phyloP scores from a whole-genome alignment of 2,888 invertebrate genomes.

The Chrysotoxum bicinctum region DNA sequence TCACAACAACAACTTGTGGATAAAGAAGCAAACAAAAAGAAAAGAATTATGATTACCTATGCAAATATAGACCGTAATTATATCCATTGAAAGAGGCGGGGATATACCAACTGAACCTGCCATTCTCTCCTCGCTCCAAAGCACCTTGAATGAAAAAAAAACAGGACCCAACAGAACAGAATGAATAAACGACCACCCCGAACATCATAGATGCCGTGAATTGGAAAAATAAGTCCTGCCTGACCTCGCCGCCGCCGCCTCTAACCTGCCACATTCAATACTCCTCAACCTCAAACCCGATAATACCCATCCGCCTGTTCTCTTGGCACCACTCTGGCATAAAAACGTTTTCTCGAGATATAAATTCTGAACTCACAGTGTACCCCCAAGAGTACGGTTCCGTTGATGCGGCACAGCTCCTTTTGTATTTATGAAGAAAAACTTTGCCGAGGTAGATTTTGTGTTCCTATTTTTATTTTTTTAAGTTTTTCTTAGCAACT shows the following conservation, averaged over 20 bases:
- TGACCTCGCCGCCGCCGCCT: slow-evolving; percentile 31
- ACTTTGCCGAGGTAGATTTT: slow-evolving; percentile 41
- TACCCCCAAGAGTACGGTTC: slow-evolving; percentile 41
- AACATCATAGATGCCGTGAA: slow-evolving; percentile 37
- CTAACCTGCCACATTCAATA: not conserved
- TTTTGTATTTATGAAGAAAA: slow-evolving; percentile 57
- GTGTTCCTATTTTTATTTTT: slow-evolving; percentile 18
- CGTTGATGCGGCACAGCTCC: slow-evolving; percentile 35
- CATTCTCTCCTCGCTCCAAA: not conserved
- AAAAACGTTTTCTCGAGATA: slow-evolving; percentile 50
- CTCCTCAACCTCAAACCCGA: not conserved
- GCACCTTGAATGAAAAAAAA: slow-evolving; percentile 1
- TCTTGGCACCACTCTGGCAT: slow-evolving; percentile 31
- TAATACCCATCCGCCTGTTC: not conserved
- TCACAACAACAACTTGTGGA: slow-evolving; percentile 25
- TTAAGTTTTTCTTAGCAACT: not conserved
- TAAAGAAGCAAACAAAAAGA: not conserved
- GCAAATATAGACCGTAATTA: slow-evolving; percentile 61
- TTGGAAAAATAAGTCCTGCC: slow-evolving; percentile 42
- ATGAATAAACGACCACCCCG: not conserved
- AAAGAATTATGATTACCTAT: slow-evolving; percentile 50
- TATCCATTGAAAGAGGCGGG: slow-evolving; percentile 39
- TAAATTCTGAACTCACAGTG: slow-evolving; percentile 39
- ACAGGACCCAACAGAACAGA: not conserved
- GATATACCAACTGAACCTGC: not conserved